phyloP scores from a whole-genome alignment of 2,888 invertebrate species.

The Xestia rhomboidea region DNA sequence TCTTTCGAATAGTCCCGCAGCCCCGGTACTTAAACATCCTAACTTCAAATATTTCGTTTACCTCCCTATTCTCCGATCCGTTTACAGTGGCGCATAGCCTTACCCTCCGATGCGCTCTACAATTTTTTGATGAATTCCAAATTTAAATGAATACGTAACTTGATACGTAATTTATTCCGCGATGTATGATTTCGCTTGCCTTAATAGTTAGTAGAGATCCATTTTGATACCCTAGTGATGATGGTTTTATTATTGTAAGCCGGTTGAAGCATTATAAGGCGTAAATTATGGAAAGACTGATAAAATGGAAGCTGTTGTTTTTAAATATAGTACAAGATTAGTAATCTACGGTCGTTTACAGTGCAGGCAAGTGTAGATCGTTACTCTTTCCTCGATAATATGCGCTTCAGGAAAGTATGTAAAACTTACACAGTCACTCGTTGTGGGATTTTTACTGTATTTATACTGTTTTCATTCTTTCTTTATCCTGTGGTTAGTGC shows the following conservation, averaged over 20 bases:
- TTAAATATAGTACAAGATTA: background rate
- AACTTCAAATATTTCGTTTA: background rate
- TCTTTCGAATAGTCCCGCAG: no score
- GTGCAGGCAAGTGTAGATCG: background rate
- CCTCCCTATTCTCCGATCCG: background rate
- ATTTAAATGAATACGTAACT: slow-evolving; percentile 44
- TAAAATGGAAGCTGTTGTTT: background rate
- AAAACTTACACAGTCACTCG: no score
- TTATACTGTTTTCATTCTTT: no score
- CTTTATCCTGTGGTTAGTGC: no score
- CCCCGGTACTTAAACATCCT: background rate
- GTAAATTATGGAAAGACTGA: slow-evolving; percentile 18
- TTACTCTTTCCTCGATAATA: no score
- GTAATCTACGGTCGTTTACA: background rate
- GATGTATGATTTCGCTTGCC: slow-evolving; percentile 45
- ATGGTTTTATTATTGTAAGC: slow-evolving; percentile 47
- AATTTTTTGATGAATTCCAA: slow-evolving; percentile 44
- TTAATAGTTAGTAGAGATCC: slow-evolving; percentile 46
- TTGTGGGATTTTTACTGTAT: no score
- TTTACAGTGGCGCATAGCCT: background rate
- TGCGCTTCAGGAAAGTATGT: no score
- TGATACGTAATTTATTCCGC: slow-evolving; percentile 37
- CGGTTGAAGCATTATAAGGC: slow-evolving; percentile 3
- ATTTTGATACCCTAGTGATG: slow-evolving; percentile 46
- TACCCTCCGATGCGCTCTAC: slow-evolving; percentile 35